These are phyloP conservation scores for Fabriciana adippe DNA, from an alignment of 2,888 invertebrate species.

Conservation along the genomic window DNA sequence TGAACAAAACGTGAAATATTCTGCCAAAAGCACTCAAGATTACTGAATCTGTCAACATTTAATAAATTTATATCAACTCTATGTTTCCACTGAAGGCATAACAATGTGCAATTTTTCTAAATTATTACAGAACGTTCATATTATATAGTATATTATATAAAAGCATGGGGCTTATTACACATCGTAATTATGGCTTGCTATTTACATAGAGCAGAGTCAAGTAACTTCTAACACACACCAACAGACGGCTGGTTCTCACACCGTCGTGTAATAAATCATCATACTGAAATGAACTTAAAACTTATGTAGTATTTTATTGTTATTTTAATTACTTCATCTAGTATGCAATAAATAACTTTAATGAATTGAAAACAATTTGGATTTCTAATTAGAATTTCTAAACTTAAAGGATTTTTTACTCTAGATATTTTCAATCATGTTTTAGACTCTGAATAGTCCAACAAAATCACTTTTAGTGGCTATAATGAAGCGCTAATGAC, in stretches of 20 bases:
- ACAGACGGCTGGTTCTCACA: constrained; percentile 41
- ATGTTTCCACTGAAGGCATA: not conserved
- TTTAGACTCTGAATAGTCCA: no score
- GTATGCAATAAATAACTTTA: no score
- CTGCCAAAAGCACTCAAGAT: no score
- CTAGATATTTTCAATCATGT: no score
- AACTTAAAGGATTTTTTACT: no score
- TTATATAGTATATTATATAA: constrained; percentile 16
- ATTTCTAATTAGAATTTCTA: no score
- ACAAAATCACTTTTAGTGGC: no score
- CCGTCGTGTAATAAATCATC: constrained; percentile 38
- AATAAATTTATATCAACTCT: not conserved
- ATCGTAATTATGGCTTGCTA: constrained; percentile 41
- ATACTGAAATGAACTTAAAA: not conserved
- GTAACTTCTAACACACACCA: constrained; percentile 42
- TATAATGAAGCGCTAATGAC: no score
- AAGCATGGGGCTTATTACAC: constrained; percentile 36
- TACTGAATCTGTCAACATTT: not conserved
- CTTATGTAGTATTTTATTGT: no score
- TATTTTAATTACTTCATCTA: no score
- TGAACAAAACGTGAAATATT: no score
- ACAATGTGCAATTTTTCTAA: constrained; percentile 12
- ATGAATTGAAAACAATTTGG: no score
- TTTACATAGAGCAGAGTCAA: constrained; percentile 45
- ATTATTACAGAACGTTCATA: constrained; percentile 10